phyloP scores from a whole-genome alignment of 1,140 invertebrate species.

The Arion vulgaris region DNA sequence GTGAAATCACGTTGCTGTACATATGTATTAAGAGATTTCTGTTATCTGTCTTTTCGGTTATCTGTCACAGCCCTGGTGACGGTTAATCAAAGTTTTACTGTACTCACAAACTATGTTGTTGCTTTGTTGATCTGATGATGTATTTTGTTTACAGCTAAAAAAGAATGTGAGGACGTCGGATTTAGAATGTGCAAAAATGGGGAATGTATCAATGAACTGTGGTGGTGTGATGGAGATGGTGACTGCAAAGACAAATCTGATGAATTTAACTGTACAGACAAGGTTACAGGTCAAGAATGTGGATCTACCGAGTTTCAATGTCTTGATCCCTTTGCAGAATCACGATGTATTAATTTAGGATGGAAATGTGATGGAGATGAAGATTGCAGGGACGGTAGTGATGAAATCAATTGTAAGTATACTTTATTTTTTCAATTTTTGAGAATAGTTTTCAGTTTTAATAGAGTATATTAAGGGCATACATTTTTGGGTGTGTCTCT shows the following conservation, averaged over 20 bases:
- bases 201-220: slow-evolving; percentile 91
- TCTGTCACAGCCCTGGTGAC: too few relatives aligned
- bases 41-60: too few relatives aligned
- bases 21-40: too few relatives aligned
- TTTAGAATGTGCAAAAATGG: slow-evolving; percentile 70
- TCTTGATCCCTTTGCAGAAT: not conserved
- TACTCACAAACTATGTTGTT: too few relatives aligned
- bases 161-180: slow-evolving; percentile 45
- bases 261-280: slow-evolving; percentile 57
- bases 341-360: not conserved
- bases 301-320: slow-evolving; percentile 18
- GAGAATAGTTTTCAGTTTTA: too few relatives aligned
- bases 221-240: slow-evolving; percentile 92
- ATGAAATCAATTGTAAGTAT: slow-evolving; percentile 11
- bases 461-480: too few relatives aligned
- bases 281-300: not conserved
- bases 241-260: slow-evolving; percentile 91
- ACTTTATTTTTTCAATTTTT: not conserved
- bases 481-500: too few relatives aligned
- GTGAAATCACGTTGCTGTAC: too few relatives aligned
- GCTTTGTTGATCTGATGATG: not conserved
- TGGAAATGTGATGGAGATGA: slow-evolving; percentile 31
- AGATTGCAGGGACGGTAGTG: slow-evolving; percentile 22
- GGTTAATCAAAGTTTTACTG: too few relatives aligned
- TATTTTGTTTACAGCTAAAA: slow-evolving; percentile 1